Evolutionary conservation across 2,797 vertebrate species (phyloP).

Genomic region (Urophycis tenuis): DNA sequence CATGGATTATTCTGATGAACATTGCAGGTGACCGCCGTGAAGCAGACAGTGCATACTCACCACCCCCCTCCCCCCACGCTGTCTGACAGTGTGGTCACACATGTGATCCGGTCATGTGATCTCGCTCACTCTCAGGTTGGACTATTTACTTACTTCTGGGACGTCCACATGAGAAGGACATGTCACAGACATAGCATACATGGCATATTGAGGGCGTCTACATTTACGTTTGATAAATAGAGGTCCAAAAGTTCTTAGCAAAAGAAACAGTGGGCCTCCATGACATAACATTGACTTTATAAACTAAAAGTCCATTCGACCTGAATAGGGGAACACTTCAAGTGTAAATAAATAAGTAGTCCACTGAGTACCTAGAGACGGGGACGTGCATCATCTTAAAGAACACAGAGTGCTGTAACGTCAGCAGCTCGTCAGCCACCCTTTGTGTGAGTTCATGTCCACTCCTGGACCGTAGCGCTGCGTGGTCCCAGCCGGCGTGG

Average conservation of each 20-base stretch:
- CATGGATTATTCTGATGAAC: neutral
- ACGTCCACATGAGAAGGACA: neutral
- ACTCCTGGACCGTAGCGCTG: neutral
- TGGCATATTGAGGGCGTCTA: too few relatives aligned
- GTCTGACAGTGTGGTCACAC: neutral
- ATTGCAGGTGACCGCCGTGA: neutral
- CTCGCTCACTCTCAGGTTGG: too few relatives aligned
- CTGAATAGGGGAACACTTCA: neutral
- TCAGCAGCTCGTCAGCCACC: neutral
- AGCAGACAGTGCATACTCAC: neutral
- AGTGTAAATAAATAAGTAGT: neutral
- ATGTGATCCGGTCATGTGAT: neutral
- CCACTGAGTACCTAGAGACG: neutral
- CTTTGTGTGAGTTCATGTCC: neutral
- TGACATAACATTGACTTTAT: neutral
- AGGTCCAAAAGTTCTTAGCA: neutral
- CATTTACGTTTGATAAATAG: neutral
- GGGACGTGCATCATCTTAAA: neutral
- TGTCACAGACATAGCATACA: neutral
- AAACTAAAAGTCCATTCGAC: neutral
- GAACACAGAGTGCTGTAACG: neutral
- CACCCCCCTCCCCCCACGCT: too few relatives aligned
- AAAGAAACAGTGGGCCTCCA: neutral
- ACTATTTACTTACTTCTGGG: neutral
- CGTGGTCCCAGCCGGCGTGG: too few relatives aligned